These are phyloP conservation scores for Epirrhoe tristata DNA, from an alignment of 2,888 invertebrate genomes.

Conservation along the genomic window DNA sequence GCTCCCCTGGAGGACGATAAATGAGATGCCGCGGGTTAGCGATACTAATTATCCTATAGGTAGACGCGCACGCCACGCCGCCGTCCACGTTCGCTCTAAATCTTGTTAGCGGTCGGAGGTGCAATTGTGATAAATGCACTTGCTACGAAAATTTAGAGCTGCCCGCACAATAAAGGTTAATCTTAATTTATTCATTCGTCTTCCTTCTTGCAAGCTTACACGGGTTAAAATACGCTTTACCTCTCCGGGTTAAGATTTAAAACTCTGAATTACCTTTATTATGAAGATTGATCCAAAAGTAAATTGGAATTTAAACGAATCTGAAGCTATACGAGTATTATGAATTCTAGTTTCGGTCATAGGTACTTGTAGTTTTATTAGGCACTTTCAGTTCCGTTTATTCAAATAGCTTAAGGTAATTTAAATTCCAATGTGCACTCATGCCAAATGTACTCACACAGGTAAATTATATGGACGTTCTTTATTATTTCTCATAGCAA, in stretches of 20 bases:
- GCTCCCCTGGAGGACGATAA: constrained; percentile 81
- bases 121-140: constrained; percentile 72
- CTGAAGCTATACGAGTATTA: not conserved
- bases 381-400: not conserved
- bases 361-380: constrained; percentile 1
- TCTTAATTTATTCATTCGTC: constrained; percentile 49
- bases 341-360: constrained; percentile 8
- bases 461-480: not conserved
- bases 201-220: constrained; percentile 34
- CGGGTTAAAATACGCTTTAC: constrained; percentile 16
- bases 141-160: constrained; percentile 60
- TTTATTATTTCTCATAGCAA: constrained; percentile 11
- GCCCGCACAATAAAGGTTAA: constrained; percentile 47
- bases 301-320: constrained; percentile 18
- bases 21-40: constrained; percentile 82
- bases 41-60: constrained; percentile 84
- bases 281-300: constrained; percentile 2
- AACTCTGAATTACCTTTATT: not conserved
- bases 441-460: not conserved
- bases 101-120: constrained; percentile 74
- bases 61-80: constrained; percentile 61
- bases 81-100: constrained; percentile 70
- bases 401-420: not conserved
- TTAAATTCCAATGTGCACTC: not conserved
- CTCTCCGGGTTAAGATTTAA: not conserved